Conservation (phyloP, 2,888 invertebrate species). For the Drosophila dives region DNA sequence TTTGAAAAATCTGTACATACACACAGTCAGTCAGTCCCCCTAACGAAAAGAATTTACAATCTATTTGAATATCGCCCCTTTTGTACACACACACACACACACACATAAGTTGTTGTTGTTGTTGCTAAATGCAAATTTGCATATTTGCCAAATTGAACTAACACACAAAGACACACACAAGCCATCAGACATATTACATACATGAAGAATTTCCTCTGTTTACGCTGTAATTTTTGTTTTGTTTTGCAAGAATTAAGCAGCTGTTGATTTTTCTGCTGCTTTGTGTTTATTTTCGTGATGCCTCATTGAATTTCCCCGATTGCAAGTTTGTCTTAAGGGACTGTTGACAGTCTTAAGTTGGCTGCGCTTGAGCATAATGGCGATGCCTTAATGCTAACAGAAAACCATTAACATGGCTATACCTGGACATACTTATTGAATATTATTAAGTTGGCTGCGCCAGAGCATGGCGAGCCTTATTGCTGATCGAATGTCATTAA, state of each 20-base stretch:
- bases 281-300: constrained; percentile 23
- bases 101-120: constrained; percentile 48
- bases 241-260: constrained; percentile 11
- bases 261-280: constrained; percentile 20
- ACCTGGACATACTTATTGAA: not conserved
- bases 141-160: constrained; percentile 49
- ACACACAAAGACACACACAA: constrained; percentile 2
- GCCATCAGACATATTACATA: constrained; percentile 1
- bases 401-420: not conserved
- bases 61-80: constrained; percentile 11
- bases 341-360: constrained; percentile 10
- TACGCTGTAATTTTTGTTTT: not conserved
- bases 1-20: constrained; percentile 22
- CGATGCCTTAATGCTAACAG: not conserved
- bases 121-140: constrained; percentile 40
- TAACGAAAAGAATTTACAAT: constrained; percentile 2
- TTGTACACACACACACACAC: constrained; percentile 4
- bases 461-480: not conserved
- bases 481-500: not conserved
- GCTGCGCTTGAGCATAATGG: constrained; percentile 6
- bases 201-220: not conserved
- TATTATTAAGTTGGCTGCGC: constrained; percentile 2
- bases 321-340: constrained; percentile 1
- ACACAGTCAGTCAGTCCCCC: constrained; percentile 11
- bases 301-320: constrained; percentile 11